Conservation (phyloP, 92 coral and sea anemone species). For the Zoanthus sociatus region DNA sequence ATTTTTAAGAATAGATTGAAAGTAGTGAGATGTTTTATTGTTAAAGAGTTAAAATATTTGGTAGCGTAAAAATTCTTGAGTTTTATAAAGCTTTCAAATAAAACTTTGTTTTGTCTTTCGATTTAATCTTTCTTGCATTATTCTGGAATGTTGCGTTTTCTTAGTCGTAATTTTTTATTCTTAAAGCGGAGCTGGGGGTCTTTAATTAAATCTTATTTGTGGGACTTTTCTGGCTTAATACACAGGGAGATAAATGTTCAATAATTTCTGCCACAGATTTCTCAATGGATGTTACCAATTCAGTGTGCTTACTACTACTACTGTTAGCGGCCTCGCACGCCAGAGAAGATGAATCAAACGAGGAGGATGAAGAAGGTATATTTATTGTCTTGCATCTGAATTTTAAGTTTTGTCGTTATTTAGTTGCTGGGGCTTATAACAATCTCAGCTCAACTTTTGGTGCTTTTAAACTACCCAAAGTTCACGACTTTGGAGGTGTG, state of each 20-base stretch:
- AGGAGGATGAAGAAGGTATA: conserved; percentile 12
- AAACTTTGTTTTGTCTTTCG: neutral
- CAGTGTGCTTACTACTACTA: conserved; percentile 9
- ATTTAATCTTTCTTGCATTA: neutral
- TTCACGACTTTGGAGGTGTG: no score
- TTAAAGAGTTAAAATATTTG: neutral
- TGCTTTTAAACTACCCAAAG: no score
- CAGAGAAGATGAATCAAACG: neutral
- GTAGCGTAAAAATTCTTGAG: neutral
- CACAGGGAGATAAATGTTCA: neutral
- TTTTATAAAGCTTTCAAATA: neutral
- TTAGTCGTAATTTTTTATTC: neutral
- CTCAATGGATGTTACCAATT: conserved; percentile 18
- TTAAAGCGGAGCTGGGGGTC: neutral
- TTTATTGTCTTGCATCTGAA: neutral
- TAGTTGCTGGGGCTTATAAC: neutral
- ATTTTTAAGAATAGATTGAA: neutral
- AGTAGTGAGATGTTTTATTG: neutral
- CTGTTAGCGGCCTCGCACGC: conserved; percentile 26
- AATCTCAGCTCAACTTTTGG: no score
- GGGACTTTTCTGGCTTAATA: neutral
- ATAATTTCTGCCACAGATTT: neutral
- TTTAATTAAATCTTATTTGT: neutral
- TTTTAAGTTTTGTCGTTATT: neutral
- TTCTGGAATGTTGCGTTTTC: no score